phyloP scores from a whole-genome alignment of 2,888 invertebrate genomes.

The Phlogophora meticulosa region DNA sequence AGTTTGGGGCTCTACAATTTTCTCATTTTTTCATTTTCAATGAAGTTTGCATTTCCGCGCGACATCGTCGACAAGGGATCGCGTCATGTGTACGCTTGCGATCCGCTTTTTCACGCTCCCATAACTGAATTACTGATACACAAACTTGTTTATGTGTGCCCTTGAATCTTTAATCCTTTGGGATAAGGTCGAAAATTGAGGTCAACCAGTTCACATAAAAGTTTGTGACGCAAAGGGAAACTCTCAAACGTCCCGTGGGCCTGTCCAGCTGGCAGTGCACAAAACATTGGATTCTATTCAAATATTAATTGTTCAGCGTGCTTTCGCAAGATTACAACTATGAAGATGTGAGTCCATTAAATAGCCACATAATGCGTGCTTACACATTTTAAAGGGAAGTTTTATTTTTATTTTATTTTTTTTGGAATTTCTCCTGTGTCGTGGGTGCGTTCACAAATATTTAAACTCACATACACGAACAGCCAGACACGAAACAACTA shows the following conservation, averaged over 20 bases:
- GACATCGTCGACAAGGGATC: slow-evolving; percentile 74
- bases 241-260: slow-evolving; percentile 67
- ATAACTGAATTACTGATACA: slow-evolving; percentile 75
- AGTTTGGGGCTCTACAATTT: slow-evolving; percentile 16
- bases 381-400: too few species aligned
- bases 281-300: slow-evolving; percentile 70
- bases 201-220: slow-evolving; percentile 14
- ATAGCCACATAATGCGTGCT: too few species aligned
- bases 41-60: slow-evolving; percentile 73
- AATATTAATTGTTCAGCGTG: slow-evolving; percentile 68
- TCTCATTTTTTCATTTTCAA: slow-evolving; percentile 62
- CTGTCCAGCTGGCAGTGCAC: slow-evolving; percentile 61
- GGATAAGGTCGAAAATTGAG: slow-evolving; percentile 54
- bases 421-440: too few species aligned
- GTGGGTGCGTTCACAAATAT: too few species aligned
- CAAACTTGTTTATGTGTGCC: slow-evolving; percentile 50
- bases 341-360: slow-evolving; percentile 9
- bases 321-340: slow-evolving; percentile 55
- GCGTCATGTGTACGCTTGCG: slow-evolving; percentile 71
- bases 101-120: slow-evolving; percentile 76
- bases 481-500: too few species aligned
- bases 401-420: too few species aligned
- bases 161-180: slow-evolving; percentile 33
- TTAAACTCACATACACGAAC: too few species aligned
- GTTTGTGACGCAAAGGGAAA: slow-evolving; percentile 55